These are phyloP conservation scores for Pelodiscus sinensis DNA, from an alignment of 2,113 vertebrate genomes.

Conservation along the genomic window DNA sequence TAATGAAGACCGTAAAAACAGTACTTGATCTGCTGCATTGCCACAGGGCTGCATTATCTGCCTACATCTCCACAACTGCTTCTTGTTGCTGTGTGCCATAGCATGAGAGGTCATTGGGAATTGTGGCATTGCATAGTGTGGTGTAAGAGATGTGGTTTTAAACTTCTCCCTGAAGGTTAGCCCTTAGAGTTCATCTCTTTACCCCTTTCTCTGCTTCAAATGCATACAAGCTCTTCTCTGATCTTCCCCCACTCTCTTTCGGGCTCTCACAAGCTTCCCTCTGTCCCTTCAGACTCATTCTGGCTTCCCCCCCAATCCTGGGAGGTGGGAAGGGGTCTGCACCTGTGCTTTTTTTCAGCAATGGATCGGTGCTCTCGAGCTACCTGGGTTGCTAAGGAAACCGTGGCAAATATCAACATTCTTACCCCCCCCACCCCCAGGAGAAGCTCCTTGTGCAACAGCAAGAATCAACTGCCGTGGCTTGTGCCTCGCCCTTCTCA, in stretches of 20 bases:
- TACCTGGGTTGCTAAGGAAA: constrained; percentile 22
- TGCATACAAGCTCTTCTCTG: background rate
- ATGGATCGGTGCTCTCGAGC: background rate
- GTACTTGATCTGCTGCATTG: background rate
- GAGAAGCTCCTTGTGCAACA: background rate
- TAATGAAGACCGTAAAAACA: background rate
- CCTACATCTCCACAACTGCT: background rate
- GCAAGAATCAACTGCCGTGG: background rate
- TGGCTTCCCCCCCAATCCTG: background rate
- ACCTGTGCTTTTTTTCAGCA: background rate
- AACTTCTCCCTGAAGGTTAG: background rate
- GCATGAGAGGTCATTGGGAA: background rate
- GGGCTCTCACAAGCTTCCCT: background rate
- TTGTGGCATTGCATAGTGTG: background rate
- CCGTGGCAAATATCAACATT: background rate
- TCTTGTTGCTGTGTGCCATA: background rate
- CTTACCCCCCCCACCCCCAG: background rate
- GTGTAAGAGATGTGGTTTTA: background rate
- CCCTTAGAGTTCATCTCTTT: background rate
- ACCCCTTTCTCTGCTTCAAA: background rate
- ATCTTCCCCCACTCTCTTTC: background rate
- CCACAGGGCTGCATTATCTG: background rate
- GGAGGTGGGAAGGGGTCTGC: background rate
- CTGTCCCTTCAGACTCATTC: background rate
- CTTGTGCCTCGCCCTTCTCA: background rate